Evolutionary conservation across 1,140 invertebrate genomes (phyloP), one percentile per base, ranked within the genome.

Genomic region (Procambarus virginalis): DNA sequence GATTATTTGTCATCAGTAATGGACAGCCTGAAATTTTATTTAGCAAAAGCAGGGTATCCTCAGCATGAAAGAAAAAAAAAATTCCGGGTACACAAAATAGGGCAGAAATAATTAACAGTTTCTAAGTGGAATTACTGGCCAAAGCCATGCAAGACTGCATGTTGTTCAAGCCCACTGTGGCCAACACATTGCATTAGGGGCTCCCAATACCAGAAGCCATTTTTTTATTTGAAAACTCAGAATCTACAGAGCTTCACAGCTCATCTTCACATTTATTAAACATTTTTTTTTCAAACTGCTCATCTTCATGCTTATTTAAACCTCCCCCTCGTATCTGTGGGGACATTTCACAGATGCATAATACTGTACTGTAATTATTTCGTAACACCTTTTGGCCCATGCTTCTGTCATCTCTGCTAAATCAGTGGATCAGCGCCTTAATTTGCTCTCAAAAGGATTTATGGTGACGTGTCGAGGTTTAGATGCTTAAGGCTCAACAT

Each of bases 401-500:
- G 75, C 84, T 60, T 78, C 58, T 78, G 78, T 68, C 75, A 86
- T 68, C 48, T 78, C 34, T 86, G 48, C 75, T 75, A 78, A 86
- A 77, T 51, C 58, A 78, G 14, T 86, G 51, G 84, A 86, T 86
- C 75, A 78, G 84, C 84, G 78, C 84, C 75, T 86, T 86, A 78
- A 60, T 78, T 86, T 77, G 84, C 78, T 46, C 68, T n/a, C 76
- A 49, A 76, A 60, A 86, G 14, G 12, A 78, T 48, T 78, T 20
- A 78, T 22, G 75, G 34, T 34, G 34, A n/a, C 22, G 78, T 86
- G 55, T 58, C 22, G 75, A 86, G 70, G 55, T 78, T 68, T 70
- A 77, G 84, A 75, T 86, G 49, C 82, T 64, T 84, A 84, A 84
- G 82, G 88, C 81, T 84, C 88, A 83, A 84, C 64, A 89, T 89